phyloP scores from a whole-genome alignment of 1,140 invertebrate species.

The Eurosta solidaginis region DNA sequence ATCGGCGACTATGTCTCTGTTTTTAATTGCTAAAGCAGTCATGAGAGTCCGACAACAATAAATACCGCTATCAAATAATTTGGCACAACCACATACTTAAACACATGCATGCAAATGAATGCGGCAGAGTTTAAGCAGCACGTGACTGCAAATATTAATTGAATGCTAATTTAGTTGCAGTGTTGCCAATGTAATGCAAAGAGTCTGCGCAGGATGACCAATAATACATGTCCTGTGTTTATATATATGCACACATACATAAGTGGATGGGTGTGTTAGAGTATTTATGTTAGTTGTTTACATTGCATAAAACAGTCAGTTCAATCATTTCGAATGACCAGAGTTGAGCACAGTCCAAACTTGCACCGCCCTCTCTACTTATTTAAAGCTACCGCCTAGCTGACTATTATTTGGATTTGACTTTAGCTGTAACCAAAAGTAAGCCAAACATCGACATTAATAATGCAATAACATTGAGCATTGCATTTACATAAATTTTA shows the following conservation, averaged over 20 bases:
- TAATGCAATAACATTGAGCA: conserved; percentile 16
- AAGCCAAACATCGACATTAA: not conserved
- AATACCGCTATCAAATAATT: conserved; percentile 7
- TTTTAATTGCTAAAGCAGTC: not conserved
- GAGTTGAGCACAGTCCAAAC: not conserved
- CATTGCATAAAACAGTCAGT: not conserved
- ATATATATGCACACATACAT: not conserved
- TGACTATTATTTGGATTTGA: not conserved
- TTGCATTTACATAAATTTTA: conserved; percentile 19
- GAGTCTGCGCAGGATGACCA: not conserved
- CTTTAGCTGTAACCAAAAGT: not conserved
- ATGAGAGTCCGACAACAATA: not conserved
- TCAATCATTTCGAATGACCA: not conserved
- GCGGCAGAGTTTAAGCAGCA: not conserved
- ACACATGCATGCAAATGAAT: not conserved
- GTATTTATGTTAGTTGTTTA: not conserved
- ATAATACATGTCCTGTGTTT: not conserved
- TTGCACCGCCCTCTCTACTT: not conserved
- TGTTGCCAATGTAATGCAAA: not conserved
- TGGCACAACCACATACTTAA: not conserved
- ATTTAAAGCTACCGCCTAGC: not conserved
- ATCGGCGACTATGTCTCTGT: not conserved
- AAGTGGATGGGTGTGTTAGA: not conserved
- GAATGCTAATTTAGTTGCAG: not conserved
- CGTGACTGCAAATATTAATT: not conserved